A percentile compares a stretch with the other conserved stretches of the same genome.
Conservation (phyloP, 2,113 vertebrate genomes). For the Solenodon paradoxus region DNA sequence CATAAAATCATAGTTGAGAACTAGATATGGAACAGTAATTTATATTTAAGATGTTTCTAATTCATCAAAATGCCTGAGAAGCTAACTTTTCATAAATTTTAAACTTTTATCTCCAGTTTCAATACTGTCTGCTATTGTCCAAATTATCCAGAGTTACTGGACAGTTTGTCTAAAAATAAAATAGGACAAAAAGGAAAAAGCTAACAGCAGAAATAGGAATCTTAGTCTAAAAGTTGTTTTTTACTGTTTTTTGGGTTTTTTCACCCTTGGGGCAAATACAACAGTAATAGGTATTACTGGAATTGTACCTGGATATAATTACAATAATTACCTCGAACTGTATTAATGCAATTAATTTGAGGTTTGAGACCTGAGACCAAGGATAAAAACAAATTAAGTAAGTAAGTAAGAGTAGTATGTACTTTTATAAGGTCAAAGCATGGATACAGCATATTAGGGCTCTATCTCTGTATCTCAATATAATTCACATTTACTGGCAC, state of each 20-base stretch:
- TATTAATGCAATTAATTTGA: too few relatives aligned
- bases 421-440: not conserved
- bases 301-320: too few relatives aligned
- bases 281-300: not conserved
- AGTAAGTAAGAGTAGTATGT: too few relatives aligned
- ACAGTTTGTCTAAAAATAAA: not conserved
- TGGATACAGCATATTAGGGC: not conserved
- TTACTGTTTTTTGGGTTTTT: not conserved
- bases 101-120: not conserved
- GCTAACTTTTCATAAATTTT: not conserved
- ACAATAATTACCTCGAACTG: too few relatives aligned
- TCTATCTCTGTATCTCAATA: not conserved
- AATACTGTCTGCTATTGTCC: not conserved
- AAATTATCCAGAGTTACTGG: not conserved
- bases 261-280: not conserved
- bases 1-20: not conserved
- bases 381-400: too few relatives aligned
- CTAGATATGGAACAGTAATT: not conserved
- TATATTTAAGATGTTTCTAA: not conserved
- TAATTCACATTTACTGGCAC: not conserved
- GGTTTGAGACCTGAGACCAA: too few relatives aligned
- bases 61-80: slow-evolving; percentile 1
- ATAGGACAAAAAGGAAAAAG: not conserved
- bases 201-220: not conserved
- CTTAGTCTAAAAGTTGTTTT: not conserved